Conservation (phyloP, 2,888 invertebrate genomes). For the Lasioglossum leucozonium region DNA sequence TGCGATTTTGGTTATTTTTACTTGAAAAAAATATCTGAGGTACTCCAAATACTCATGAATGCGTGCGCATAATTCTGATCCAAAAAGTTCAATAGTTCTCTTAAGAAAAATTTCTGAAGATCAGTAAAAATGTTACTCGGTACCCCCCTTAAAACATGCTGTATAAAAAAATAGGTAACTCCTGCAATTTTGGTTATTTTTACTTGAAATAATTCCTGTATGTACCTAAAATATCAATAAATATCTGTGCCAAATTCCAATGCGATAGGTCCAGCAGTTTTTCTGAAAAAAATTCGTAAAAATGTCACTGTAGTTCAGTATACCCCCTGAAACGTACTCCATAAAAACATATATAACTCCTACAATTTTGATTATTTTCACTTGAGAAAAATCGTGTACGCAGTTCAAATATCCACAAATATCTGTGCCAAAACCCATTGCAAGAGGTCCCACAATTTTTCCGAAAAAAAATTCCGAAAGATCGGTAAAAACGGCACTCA, state of each 20-base stretch:
- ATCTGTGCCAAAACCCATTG: too few species aligned
- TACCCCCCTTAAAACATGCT: background rate
- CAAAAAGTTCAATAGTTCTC: background rate
- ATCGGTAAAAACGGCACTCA: too few species aligned
- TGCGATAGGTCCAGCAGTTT: rapidly evolving
- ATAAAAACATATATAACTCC: background rate
- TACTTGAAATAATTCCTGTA: rapidly evolving
- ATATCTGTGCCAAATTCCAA: too few species aligned
- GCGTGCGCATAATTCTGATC: background rate
- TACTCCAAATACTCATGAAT: background rate
- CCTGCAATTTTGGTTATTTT: too few species aligned
- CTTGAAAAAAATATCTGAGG: too few species aligned
- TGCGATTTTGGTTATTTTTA: too few species aligned
- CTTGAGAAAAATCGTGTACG: too few species aligned
- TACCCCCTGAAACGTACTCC: rapidly evolving
- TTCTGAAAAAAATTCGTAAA: too few species aligned
- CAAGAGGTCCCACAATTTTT: rapidly evolving
- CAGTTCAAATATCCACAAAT: too few species aligned
- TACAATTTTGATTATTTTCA: too few species aligned
- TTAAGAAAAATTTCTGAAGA: background rate
- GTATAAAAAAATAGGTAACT: background rate
- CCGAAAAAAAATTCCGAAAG: too few species aligned
- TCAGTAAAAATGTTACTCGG: background rate
- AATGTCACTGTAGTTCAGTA: background rate
- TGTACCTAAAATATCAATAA: too few species aligned